These are phyloP conservation scores for Sisor rabdophorus DNA, from an alignment of 2,113 vertebrate genomes.

Conservation along the genomic window DNA sequence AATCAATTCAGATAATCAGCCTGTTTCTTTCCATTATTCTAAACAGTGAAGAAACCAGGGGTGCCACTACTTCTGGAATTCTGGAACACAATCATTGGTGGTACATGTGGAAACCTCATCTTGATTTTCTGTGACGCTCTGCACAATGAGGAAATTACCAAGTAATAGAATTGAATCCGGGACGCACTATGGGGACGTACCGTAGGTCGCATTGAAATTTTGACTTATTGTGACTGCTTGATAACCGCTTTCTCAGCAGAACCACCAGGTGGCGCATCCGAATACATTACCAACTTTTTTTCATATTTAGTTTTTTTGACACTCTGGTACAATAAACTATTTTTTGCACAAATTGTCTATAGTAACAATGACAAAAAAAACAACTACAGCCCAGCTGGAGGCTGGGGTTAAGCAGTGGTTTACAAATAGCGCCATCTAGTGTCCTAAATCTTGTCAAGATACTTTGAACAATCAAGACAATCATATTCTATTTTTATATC, in stretches of 20 bases:
- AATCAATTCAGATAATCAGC: constrained; percentile 34
- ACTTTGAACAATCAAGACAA: not conserved
- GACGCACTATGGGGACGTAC: too few species aligned
- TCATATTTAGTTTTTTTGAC: not conserved
- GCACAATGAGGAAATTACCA: too few species aligned
- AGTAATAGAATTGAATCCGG: too few species aligned
- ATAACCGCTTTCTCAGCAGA: not conserved
- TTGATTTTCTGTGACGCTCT: too few species aligned
- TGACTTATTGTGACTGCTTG: too few species aligned
- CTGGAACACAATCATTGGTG: not conserved
- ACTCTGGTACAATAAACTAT: too few species aligned
- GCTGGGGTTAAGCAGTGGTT: not conserved
- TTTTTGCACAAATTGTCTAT: too few species aligned
- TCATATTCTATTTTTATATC: too few species aligned
- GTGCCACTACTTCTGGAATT: not conserved
- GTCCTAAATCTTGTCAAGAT: not conserved
- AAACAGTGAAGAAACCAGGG: not conserved
- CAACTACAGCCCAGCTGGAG: not conserved
- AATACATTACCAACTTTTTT: not conserved
- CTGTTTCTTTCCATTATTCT: constrained; percentile 15
- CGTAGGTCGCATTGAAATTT: too few species aligned
- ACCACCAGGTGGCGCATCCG: not conserved
- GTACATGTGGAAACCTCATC: too few species aligned
- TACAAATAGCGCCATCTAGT: not conserved
- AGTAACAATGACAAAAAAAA: too few species aligned